Base-by-base conservation (phyloP, 2,888 invertebrate species). In the Venustoraphidia nigricollis region DNA sequence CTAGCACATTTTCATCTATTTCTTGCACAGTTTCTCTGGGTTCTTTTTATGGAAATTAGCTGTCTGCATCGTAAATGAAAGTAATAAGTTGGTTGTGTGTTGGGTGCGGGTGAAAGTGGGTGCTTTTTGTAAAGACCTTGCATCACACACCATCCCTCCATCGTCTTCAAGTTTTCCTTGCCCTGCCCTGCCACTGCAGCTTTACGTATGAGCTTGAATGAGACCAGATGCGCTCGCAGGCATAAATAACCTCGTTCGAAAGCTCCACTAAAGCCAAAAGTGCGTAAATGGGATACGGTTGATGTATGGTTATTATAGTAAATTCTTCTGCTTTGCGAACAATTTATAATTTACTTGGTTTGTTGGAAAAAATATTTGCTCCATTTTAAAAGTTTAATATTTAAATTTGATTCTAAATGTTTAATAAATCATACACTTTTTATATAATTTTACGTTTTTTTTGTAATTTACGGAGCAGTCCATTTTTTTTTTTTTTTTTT, bases 21-120 rank as follows among this genome's bases (percentile, higher is more conserved):
- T 40, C 48, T 46, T 50, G 43, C 47, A 49, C 47, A 49, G 47
- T 40, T 42, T 48, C 39, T 49, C 47, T 44, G 48, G 45, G 47
- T 49, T 49, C 46, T 52, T 50, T 57, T 56, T 57, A 58, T 57
- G 56, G 55, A 56, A 57, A 57, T 57, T 56, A 56, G 55, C 55
- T 56, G 56, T 58, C 57, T 55, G 53, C 57, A 52, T 55, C 52
- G 55, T 54, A 57, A 58, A 58, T 56, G 56, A 58, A 58, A 54
- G 52, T 55, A 55, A 56, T 57, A 58, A 54, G 51, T 56, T 53
- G 52, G 46, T 47, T 40, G 44, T 48, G 51, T 44, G 46, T 46
- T 50, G 39, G 44, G 45, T 48, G 45, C 27, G 41, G 41, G 41
- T 41, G 41, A 41, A n/a, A 41, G 27, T 41, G 27, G 41, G 27